Evolutionary conservation across 2,888 invertebrate genomes (phyloP).

Genomic region (Meganola albula): DNA sequence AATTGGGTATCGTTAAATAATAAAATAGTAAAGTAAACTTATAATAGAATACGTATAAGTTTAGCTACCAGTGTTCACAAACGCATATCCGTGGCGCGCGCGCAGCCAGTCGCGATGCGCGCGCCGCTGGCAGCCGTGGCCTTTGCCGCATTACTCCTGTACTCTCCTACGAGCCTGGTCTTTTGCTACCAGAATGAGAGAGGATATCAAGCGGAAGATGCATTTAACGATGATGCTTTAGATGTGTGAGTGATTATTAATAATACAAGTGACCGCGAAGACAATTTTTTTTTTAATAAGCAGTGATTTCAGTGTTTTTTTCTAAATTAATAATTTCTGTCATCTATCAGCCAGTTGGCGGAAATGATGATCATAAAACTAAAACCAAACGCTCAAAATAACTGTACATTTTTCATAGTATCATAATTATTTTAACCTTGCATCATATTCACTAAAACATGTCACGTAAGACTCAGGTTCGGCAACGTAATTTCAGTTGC

Average conservation of each 20-base stretch:
- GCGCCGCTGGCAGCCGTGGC: constrained; percentile 58
- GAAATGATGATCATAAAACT: constrained; percentile 25
- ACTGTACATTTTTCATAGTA: too few species aligned
- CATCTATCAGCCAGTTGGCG: constrained; percentile 16
- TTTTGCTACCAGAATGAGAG: constrained; percentile 47
- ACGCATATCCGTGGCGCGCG: constrained; percentile 52
- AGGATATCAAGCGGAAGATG: constrained; percentile 62
- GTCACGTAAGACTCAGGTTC: too few species aligned
- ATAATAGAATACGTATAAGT: constrained; percentile 45
- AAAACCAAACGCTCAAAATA: too few species aligned
- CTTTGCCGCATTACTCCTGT: constrained; percentile 47
- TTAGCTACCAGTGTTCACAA: constrained; percentile 53
- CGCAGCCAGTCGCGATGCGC: constrained; percentile 68
- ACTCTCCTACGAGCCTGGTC: constrained; percentile 54
- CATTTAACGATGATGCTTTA: constrained; percentile 57
- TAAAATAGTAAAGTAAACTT: too few species aligned
- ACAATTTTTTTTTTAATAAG: constrained; percentile 18
- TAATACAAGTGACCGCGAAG: constrained; percentile 20
- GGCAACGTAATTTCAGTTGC: too few species aligned
- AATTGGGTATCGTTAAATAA: too few species aligned
- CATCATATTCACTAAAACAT: too few species aligned
- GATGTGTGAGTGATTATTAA: constrained; percentile 62
- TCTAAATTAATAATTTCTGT: constrained; percentile 14
- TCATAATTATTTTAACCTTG: constrained; percentile 5
- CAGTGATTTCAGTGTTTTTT: constrained; percentile 25